A percentile compares a stretch with the other conserved stretches of the same genome.
Evolutionary conservation across 2,888 invertebrate genomes (phyloP).

Genomic region (Lomographa bimaculata): DNA sequence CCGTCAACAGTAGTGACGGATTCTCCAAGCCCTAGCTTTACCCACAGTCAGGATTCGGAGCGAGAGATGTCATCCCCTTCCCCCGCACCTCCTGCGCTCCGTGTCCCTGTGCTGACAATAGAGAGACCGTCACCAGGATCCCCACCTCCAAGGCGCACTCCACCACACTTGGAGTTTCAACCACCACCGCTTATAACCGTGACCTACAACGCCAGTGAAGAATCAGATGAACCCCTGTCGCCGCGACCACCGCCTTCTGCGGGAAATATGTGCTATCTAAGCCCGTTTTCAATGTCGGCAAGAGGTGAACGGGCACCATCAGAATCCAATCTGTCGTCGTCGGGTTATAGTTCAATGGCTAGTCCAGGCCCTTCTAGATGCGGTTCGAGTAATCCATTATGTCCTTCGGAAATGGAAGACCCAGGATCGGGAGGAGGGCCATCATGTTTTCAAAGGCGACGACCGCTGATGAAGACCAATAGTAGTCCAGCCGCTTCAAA

Average conservation of each 20-base stretch:
- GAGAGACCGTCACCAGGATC: conserved; percentile 88
- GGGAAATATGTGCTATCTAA: conserved; percentile 88
- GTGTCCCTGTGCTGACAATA: conserved; percentile 86
- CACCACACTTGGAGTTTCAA: conserved; percentile 87
- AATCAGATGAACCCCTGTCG: conserved; percentile 89
- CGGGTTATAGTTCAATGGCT: conserved; percentile 93
- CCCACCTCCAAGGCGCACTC: conserved; percentile 83
- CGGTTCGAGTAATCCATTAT: conserved; percentile 91
- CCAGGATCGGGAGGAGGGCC: conserved; percentile 84
- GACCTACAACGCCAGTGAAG: conserved; percentile 90
- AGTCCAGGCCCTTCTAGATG: conserved; percentile 92
- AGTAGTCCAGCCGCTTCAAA: conserved; percentile 74
- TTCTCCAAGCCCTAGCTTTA: conserved; percentile 73
- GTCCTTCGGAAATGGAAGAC: conserved; percentile 90
- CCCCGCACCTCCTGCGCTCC: conserved; percentile 75
- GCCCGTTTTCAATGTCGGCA: conserved; percentile 90
- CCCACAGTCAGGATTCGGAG: conserved; percentile 76
- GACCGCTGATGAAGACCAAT: conserved; percentile 85
- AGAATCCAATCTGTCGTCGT: conserved; percentile 92
- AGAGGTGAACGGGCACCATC: conserved; percentile 90
- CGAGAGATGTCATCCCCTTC: conserved; percentile 70
- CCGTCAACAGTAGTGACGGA: conserved; percentile 75
- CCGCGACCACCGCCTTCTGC: conserved; percentile 83
- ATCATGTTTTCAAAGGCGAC: conserved; percentile 82
- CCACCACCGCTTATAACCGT: conserved; percentile 89